Conservation (phyloP, 2,888 invertebrate species). For the Neuroscelio doddi region DNA sequence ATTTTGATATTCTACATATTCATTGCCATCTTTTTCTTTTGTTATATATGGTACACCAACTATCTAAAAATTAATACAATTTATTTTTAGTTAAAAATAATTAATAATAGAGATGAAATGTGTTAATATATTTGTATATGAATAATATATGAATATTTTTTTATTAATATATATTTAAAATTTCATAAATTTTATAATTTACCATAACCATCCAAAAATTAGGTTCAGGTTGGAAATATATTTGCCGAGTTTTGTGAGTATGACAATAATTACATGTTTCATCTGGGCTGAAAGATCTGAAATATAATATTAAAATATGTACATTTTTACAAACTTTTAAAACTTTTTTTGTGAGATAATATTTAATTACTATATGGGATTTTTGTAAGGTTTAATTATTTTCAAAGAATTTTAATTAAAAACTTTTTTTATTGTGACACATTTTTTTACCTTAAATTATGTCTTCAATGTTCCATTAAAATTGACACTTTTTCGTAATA, state of each 20-base stretch:
- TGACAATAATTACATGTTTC: constrained; percentile 88
- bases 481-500: too few species aligned
- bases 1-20: constrained; percentile 82
- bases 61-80: constrained; percentile 77
- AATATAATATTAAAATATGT: constrained; percentile 13
- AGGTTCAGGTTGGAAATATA: constrained; percentile 90
- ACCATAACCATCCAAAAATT: constrained; percentile 95
- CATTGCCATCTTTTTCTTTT: constrained; percentile 82
- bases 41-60: constrained; percentile 82
- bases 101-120: too few species aligned
- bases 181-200: constrained; percentile 55
- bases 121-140: too few species aligned
- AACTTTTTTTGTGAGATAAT: neutral
- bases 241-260: constrained; percentile 90
- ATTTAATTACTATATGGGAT: too few species aligned
- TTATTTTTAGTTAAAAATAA: too few species aligned
- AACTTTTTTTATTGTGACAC: too few species aligned
- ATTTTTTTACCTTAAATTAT: too few species aligned
- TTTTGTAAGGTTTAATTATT: too few species aligned
- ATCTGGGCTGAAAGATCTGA: constrained; percentile 85
- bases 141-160: neutral
- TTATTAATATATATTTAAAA: constrained; percentile 6
- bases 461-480: too few species aligned
- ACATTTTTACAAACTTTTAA: constrained; percentile 10
- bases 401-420: too few species aligned